Conservation (phyloP, 2,888 invertebrate genomes). For the Xanthostigma xanthostigma region DNA sequence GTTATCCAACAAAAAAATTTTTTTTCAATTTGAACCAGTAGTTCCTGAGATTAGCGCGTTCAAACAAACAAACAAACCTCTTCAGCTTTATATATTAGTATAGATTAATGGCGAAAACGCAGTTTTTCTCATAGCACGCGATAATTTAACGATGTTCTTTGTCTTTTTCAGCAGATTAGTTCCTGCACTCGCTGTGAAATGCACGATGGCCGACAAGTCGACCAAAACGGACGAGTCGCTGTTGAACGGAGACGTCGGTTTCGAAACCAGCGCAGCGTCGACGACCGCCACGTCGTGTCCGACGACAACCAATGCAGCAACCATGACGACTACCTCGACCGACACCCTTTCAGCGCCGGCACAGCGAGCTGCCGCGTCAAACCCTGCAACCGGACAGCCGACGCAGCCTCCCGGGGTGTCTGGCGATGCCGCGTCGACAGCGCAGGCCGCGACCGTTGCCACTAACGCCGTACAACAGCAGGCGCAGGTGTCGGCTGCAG, state of each 20-base stretch:
- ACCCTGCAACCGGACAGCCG: conserved; percentile 2
- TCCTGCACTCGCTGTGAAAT: conserved; percentile 27
- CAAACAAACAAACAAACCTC: no score
- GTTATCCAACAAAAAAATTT: no score
- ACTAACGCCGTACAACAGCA: conserved; percentile 1
- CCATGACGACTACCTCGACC: conserved; percentile 32
- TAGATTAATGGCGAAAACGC: not conserved
- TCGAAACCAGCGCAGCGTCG: conserved; percentile 15
- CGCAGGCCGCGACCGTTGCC: conserved; percentile 18
- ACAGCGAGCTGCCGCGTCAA: conserved; percentile 13
- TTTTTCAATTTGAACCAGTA: no score
- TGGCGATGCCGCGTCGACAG: conserved; percentile 15
- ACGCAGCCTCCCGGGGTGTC: conserved; percentile 9
- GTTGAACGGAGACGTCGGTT: conserved; percentile 20
- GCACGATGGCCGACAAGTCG: conserved; percentile 49
- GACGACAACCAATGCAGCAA: conserved; percentile 36
- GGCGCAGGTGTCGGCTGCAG: conserved; percentile 5
- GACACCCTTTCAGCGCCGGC: conserved; percentile 17
- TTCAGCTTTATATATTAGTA: no score
- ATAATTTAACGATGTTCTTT: conserved; percentile 1
- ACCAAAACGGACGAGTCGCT: conserved; percentile 45
- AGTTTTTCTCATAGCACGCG: no score
- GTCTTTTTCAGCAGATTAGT: conserved; percentile 22
- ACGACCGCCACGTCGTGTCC: conserved; percentile 17
- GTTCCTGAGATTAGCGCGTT: no score